A percentile compares a stretch with the other conserved stretches of the same genome.
Conservation (phyloP, 2,888 invertebrate genomes). For the Megalurothrips usitatus region DNA sequence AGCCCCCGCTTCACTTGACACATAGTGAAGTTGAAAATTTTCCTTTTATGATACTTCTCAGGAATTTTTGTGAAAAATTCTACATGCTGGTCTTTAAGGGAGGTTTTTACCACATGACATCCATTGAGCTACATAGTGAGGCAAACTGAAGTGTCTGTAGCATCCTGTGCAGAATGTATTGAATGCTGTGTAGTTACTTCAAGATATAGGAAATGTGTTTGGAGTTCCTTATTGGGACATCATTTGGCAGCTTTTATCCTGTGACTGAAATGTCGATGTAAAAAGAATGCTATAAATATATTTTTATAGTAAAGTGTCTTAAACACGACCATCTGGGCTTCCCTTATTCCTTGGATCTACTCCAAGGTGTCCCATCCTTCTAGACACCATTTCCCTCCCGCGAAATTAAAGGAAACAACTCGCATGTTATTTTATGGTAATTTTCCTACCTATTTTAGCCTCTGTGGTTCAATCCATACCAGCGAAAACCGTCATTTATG, state of each 20-base stretch:
- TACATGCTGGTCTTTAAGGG: neutral
- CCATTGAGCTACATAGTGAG: neutral
- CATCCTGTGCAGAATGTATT: neutral
- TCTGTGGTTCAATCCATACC: no score
- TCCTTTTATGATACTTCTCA: neutral
- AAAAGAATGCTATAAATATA: neutral
- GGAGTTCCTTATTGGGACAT: neutral
- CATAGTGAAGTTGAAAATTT: neutral
- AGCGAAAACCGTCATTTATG: no score
- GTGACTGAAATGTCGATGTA: slow-evolving; percentile 1
- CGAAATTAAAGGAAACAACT: no score
- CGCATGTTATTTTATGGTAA: no score
- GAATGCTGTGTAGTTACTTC: neutral
- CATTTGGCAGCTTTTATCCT: slow-evolving; percentile 1
- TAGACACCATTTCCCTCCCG: no score
- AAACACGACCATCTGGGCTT: no score
- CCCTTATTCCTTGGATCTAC: no score
- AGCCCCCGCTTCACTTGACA: neutral
- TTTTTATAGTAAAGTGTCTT: neutral
- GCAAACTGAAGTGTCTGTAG: neutral
- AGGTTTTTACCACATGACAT: neutral
- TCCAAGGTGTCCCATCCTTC: no score
- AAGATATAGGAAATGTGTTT: neutral
- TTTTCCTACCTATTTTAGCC: no score
- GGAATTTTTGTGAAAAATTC: neutral